These are phyloP conservation scores for Macrotis lagotis DNA, from an alignment of 2,113 vertebrate genomes.

Conservation along the genomic window DNA sequence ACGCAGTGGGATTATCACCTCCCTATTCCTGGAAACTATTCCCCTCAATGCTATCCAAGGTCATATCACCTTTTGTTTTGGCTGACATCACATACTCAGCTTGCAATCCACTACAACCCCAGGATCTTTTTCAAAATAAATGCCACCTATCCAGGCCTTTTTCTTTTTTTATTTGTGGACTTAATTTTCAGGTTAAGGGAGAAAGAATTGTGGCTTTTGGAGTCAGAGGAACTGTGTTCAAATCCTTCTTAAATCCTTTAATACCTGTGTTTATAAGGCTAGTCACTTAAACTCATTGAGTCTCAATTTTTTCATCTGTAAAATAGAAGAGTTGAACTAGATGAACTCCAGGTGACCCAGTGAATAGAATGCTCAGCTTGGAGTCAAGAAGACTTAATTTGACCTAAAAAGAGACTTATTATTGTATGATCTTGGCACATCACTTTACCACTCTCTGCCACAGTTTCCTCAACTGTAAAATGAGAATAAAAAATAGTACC, in stretches of 20 bases:
- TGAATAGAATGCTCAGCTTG: neutral
- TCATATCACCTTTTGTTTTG: neutral
- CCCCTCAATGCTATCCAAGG: neutral
- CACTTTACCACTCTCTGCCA: neutral
- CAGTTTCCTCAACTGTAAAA: neutral
- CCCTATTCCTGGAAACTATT: neutral
- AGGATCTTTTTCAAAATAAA: neutral
- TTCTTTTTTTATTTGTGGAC: neutral
- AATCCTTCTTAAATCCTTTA: constrained; percentile 38
- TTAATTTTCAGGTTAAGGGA: neutral
- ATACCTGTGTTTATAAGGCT: neutral
- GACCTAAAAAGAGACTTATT: neutral
- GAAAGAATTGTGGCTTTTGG: neutral
- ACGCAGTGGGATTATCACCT: neutral
- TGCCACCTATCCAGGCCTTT: neutral
- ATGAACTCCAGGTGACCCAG: neutral
- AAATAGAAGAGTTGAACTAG: neutral
- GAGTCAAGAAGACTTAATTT: neutral
- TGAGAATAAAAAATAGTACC: neutral
- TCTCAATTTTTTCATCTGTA: neutral
- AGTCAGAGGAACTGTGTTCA: too few relatives aligned
- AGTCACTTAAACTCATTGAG: neutral
- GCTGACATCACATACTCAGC: neutral
- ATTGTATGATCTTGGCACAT: neutral
- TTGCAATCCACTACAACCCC: neutral